Base-by-base conservation (phyloP, 2,113 vertebrate species). In the Oxyura jamaicensis region DNA sequence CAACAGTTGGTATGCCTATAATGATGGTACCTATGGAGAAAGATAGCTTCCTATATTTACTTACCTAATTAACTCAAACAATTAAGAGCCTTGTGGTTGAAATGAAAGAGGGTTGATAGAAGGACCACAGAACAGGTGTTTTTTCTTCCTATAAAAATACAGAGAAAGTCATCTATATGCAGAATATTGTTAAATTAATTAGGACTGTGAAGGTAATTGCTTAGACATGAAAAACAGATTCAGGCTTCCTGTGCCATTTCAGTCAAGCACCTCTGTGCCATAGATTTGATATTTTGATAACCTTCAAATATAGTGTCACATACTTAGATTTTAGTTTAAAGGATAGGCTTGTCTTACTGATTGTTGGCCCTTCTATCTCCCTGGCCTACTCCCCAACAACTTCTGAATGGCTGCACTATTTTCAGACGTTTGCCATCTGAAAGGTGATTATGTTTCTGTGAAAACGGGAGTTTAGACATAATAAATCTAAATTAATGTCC, bases 31-130 rank as follows among this genome's bases (percentile, higher is more conserved):
- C 65, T 77, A 1, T 65, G 68, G 71, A 87, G 44, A 76, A 89
- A 23, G n/a, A n/a, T 26, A 69, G 55, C 39, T 92, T 69, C 39
- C 81, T 96, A 52, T 90, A 66, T 87, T 92, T 89, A 85, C 53
- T 76, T 76, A 69, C 31, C 19, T 87, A 50, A 59, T 80, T 89
- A 93, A 41, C 29, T 74, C 25, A 59, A 74, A 50, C 71, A 88
- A 66, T 93, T 91, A 80, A 85, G 85, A 86, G 25, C 11, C 16
- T 19, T 91, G 11, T 77, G 15, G 14, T 76, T 90, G 78, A 90
- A 91, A 76, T 62, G 8, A 26, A 39, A 65, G 44, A 77, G 22
- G 36, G 50, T 88, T 46, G 62, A 14, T 87, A 66, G 60, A 39
- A 62, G n/a, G 36, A 18, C 28, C 36, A 67, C n/a, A 77, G n/a